phyloP scores from a whole-genome alignment of 53 echinoderm and acorn worm species.

The Hippasteria phrygiana region DNA sequence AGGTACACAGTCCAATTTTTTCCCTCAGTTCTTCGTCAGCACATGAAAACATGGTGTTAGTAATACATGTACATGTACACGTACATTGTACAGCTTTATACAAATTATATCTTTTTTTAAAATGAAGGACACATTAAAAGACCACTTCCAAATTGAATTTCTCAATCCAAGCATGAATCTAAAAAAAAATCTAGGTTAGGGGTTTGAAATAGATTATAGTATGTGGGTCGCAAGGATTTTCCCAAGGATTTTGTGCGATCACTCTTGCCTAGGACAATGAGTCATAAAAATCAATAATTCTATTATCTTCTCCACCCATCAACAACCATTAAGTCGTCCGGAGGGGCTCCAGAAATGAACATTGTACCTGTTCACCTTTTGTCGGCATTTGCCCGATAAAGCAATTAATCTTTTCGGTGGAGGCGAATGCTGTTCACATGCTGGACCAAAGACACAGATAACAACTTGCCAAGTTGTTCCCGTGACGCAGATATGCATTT shows the following conservation, averaged over 20 bases:
- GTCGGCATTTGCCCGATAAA: not conserved
- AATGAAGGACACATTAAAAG: not conserved
- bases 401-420: slow-evolving; percentile 6
- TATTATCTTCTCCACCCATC: slow-evolving; percentile 35
- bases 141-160: not conserved
- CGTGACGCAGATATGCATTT: not conserved
- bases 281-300: slow-evolving; percentile 48
- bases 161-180: not conserved
- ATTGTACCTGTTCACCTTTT: slow-evolving; percentile 42
- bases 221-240: slow-evolving; percentile 26
- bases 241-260: not conserved
- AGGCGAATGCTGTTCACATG: not conserved
- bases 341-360: slow-evolving; percentile 36
- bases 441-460: slow-evolving; percentile 11
- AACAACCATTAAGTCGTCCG: not conserved
- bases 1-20: too few relatives aligned
- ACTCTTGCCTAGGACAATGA: slow-evolving; percentile 17
- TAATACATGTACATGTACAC: too few relatives aligned
- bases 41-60: too few relatives aligned
- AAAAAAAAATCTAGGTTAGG: slow-evolving; percentile 45
- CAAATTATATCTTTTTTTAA: not conserved
- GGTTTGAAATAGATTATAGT: not conserved
- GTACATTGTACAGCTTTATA: too few relatives aligned
- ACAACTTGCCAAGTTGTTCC: not conserved
- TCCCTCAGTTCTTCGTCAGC: too few relatives aligned